Evolutionary conservation across 30 jellyfish, hydroid and myxozoan genomes (phyloP).

Genomic region (Rhopilema esculentum): DNA sequence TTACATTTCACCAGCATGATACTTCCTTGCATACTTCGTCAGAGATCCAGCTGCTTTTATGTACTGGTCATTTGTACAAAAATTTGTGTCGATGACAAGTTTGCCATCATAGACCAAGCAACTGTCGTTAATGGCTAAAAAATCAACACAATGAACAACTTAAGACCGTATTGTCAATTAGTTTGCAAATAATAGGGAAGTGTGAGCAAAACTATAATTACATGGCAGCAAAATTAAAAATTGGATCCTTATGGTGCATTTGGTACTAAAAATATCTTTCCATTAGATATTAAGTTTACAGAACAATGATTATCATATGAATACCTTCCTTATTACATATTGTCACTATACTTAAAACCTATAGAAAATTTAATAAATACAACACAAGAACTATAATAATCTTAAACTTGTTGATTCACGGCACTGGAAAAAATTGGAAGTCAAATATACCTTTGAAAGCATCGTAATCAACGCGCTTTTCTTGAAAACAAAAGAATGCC

Average conservation of each 20-base stretch:
- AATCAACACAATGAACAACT: background rate
- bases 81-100: slow-evolving; percentile 86
- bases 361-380: too few relatives aligned
- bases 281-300: too few relatives aligned
- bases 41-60: slow-evolving; percentile 95
- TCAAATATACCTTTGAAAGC: slow-evolving; percentile 88
- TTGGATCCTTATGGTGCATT: too few relatives aligned
- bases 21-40: slow-evolving; percentile 91
- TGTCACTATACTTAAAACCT: too few relatives aligned
- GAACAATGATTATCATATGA: too few relatives aligned
- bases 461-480: slow-evolving; percentile 81
- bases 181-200: too few relatives aligned
- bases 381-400: too few relatives aligned
- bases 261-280: too few relatives aligned
- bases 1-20: slow-evolving; percentile 74
- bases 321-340: too few relatives aligned
- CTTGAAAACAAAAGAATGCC: slow-evolving; percentile 91
- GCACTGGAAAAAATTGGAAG: background rate
- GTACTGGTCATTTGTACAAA: slow-evolving; percentile 82
- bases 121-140: slow-evolving; percentile 94
- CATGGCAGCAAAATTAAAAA: too few relatives aligned
- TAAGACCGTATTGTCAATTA: background rate
- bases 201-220: too few relatives aligned
- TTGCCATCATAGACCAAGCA: slow-evolving; percentile 96
- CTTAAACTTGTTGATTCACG: too few relatives aligned